Conservation (phyloP, 2,113 vertebrate genomes). For the Morphnarchus princeps region DNA sequence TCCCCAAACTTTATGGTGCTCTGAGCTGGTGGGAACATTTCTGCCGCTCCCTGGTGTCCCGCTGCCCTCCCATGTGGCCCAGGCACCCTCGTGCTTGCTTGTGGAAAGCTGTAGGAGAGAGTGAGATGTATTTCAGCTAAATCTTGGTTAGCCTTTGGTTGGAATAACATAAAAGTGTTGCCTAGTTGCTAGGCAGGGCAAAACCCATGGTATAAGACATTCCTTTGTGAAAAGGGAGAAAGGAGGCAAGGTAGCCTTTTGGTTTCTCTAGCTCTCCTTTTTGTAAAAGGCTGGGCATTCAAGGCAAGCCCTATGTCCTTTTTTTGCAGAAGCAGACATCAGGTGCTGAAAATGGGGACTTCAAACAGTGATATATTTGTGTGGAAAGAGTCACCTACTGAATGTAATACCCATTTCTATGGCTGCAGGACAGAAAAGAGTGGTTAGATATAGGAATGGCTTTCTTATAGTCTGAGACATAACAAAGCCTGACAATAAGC, state of each 20-base stretch:
- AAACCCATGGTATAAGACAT: not conserved
- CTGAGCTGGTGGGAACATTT: not conserved
- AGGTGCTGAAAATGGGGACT: not conserved
- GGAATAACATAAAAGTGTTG: not conserved
- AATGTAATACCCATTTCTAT: not conserved
- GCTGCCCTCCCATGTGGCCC: fast-evolving
- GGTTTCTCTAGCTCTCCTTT: not conserved
- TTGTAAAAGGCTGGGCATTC: not conserved
- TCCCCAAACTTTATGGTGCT: not conserved
- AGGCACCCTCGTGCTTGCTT: not conserved
- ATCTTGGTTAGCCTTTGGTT: not conserved
- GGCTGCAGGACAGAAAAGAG: not conserved
- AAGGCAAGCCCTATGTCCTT: not conserved
- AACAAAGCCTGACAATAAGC: not conserved
- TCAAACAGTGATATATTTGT: not conserved
- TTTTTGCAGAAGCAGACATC: not conserved
- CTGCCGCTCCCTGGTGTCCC: not conserved
- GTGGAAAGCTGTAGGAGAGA: not conserved
- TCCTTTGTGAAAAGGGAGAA: not conserved
- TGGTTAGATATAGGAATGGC: not conserved
- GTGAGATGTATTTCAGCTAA: not conserved
- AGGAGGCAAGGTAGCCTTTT: not conserved
- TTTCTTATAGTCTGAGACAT: not conserved
- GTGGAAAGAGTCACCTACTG: not conserved
- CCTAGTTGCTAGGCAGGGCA: not conserved